Conservation (phyloP, 2,797 vertebrate species). For the Borostomias antarcticus region DNA sequence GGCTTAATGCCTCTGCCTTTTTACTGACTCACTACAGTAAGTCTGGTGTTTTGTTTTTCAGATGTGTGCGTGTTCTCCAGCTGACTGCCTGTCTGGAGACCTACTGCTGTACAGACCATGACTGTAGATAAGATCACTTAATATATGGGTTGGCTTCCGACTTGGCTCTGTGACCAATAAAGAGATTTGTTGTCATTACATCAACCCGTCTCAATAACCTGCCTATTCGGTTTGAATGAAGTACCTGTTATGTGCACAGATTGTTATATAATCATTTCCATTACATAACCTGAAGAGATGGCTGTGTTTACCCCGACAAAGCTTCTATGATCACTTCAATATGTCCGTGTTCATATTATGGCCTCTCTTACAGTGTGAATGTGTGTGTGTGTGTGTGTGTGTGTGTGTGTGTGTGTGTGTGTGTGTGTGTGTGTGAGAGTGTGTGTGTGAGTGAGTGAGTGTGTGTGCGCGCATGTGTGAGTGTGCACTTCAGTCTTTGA, state of each 20-base stretch:
- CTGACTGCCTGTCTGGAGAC: neutral
- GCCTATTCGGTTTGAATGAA: constrained; percentile 25
- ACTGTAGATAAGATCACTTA: neutral
- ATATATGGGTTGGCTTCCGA: neutral
- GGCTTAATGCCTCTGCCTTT: no score
- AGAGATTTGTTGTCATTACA: neutral
- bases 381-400: neutral
- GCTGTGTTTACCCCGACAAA: neutral
- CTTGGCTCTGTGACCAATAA: neutral
- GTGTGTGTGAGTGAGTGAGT: neutral
- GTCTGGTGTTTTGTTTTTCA: neutral
- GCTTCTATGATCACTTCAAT: neutral
- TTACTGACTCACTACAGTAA: neutral
- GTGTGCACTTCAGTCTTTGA: neutral
- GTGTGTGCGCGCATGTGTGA: neutral
- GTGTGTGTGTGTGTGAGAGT: neutral
- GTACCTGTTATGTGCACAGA: constrained; percentile 11
- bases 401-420: neutral
- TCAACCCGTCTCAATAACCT: neutral
- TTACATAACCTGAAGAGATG: neutral
- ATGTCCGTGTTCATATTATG: no score
- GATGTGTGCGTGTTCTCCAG: constrained; percentile 5
- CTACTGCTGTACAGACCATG: constrained; percentile 8
- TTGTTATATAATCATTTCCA: neutral
- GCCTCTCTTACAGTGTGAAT: no score